Percentiles rank a stretch among this genome's conserved stretches.
phyloP scores from a whole-genome alignment of 2,113 vertebrate species.

The Ranitomeya variabilis region DNA sequence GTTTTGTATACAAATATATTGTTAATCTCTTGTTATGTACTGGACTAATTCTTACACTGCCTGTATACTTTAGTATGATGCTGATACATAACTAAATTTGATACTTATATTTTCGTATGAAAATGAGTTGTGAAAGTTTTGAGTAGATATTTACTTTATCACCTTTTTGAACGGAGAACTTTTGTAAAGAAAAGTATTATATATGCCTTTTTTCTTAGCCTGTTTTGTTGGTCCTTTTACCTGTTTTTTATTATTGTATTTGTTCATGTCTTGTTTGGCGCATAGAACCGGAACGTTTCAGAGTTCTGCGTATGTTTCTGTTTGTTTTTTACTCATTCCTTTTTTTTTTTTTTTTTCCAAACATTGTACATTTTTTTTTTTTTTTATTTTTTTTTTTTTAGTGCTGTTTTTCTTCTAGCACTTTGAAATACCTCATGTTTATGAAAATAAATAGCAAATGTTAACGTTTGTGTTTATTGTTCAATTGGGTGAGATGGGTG shows the following conservation, averaged over 20 bases:
- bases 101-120: conserved; percentile 99
- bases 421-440: conserved; percentile 99
- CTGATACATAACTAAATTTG: conserved; percentile 99
- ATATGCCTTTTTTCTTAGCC: conserved; percentile 90
- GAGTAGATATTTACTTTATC: conserved; percentile 99
- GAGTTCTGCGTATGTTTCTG: conserved; percentile 79
- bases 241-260: conserved; percentile 89
- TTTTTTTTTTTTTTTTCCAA: conserved; percentile 65
- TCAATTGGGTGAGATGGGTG: background rate
- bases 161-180: conserved; percentile 90
- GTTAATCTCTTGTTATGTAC: conserved; percentile 90
- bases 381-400: conserved; percentile 70
- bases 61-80: conserved; percentile 99
- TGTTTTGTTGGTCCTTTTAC: conserved; percentile 73
- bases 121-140: conserved; percentile 97
- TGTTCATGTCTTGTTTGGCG: conserved; percentile 97
- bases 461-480: conserved; percentile 57
- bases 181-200: conserved; percentile 99
- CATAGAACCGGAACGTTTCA: conserved; percentile 97
- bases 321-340: conserved; percentile 56
- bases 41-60: conserved; percentile 99
- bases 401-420: conserved; percentile 99
- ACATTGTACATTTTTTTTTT: conserved; percentile 83
- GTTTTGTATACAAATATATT: conserved; percentile 96
- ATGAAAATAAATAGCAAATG: conserved; percentile 99